Evolutionary conservation across 2,113 vertebrate species (phyloP).

Genomic region (Pelvicachromis taeniatus): DNA sequence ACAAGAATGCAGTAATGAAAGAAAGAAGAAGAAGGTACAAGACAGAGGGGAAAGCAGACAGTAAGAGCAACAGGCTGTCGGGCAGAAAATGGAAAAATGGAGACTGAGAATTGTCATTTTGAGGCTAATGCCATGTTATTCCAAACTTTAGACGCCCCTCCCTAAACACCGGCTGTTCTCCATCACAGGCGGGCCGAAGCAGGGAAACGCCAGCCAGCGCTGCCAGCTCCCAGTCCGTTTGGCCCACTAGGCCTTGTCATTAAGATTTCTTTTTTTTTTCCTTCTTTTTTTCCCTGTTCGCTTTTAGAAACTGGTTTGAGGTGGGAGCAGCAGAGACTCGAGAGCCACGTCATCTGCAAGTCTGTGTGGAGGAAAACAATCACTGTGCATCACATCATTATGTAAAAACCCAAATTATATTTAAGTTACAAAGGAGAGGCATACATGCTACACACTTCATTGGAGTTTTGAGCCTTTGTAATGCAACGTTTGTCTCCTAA

Average conservation of each 20-base stretch:
- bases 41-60: neutral
- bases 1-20: neutral
- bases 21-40: neutral
- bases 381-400: neutral
- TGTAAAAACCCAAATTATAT: neutral
- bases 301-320: conserved; percentile 52
- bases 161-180: conserved; percentile 50
- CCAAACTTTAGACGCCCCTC: conserved; percentile 38
- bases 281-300: neutral
- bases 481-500: neutral
- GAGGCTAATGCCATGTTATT: conserved; percentile 63
- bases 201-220: conserved; percentile 9
- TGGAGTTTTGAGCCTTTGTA: neutral
- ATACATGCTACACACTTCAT: neutral
- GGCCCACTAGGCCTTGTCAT: conserved; percentile 62
- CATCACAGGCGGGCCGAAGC: conserved; percentile 50
- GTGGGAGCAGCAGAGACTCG: conserved; percentile 35
- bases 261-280: conserved; percentile 44
- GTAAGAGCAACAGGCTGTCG: neutral
- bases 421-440: neutral
- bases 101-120: conserved; percentile 3
- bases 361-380: conserved; percentile 23
- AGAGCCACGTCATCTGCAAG: conserved; percentile 67
- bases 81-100: neutral
- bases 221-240: conserved; percentile 45